Conservation (phyloP, 2,113 vertebrate species). For the Scartelaos histophorus region DNA sequence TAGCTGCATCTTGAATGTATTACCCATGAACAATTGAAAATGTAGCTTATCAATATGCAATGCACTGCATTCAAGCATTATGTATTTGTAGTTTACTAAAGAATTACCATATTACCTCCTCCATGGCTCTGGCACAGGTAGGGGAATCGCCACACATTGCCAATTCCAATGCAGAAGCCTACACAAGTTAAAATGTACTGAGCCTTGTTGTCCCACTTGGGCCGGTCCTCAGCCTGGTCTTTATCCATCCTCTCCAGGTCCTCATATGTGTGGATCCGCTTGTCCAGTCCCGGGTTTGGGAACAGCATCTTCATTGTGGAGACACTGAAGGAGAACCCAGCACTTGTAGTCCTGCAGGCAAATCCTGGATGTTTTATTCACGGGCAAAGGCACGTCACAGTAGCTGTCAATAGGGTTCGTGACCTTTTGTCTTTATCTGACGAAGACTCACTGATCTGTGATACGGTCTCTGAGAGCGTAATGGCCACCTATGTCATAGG, state of each 20-base stretch:
- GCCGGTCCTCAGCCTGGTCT: constrained; percentile 79
- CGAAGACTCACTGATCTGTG: neutral
- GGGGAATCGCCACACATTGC: constrained; percentile 92
- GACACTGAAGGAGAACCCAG: constrained; percentile 10
- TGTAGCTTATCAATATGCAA: too few species aligned
- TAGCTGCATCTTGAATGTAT: too few species aligned
- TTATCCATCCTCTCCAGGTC: constrained; percentile 82
- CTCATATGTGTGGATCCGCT: constrained; percentile 78
- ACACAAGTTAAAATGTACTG: constrained; percentile 92
- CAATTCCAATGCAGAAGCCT: constrained; percentile 91
- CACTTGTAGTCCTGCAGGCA: neutral
- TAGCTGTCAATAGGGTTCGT: constrained; percentile 32
- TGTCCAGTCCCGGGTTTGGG: constrained; percentile 84
- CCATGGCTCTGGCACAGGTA: constrained; percentile 93
- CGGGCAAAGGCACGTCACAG: neutral
- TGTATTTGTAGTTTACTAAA: neutral
- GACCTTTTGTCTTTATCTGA: constrained; percentile 36
- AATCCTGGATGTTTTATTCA: constrained; percentile 9
- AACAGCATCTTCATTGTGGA: constrained; percentile 78
- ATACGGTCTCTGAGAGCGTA: neutral
- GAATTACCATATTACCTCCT: constrained; percentile 80
- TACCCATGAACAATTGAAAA: too few species aligned
- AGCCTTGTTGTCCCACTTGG: constrained; percentile 92
- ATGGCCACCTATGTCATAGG: too few species aligned
- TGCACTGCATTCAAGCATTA: neutral